Base-by-base conservation (phyloP, 1,140 invertebrate genomes). In the Drosophila cardini region DNA sequence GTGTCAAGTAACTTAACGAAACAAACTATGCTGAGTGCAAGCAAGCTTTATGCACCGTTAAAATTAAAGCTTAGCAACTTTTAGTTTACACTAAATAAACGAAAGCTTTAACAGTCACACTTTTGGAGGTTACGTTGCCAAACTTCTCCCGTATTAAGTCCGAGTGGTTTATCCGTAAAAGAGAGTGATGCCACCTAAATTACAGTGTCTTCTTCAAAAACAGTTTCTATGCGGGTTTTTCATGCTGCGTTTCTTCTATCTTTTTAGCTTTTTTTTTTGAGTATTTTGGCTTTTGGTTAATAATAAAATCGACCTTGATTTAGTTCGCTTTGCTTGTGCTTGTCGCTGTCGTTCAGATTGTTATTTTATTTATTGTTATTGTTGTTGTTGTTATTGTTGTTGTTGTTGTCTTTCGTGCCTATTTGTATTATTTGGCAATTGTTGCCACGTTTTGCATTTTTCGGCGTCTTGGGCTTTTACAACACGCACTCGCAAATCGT, bases 341-440 rank as follows among this genome's bases (percentile, higher is more conserved):
- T 30, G 36, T 18, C 16, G 34, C 26, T 57, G 26, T 26, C 21
- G 21, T 26, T 26, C 21, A 26, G 21, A 26, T 26, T 26, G 21
- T 26, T 26, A 26, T 26, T 26, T 26, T 26, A 26, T 26, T 26
- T 26, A 26, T 26, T 26, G 26, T 60, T 65, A 60, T 78, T 62
- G 57, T 63, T 64, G 40, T 56, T 40, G n/a, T 73, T 65, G 63
- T 36, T 60, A 36, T 65, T 72, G 42, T 55, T 62, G 10, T 46
- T 43, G 65, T 78, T 78, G 70, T 62, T 68, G 61, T 67, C 72
- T 69, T 85, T 60, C 80, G 76, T 78, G 70, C 65, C 62, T 81
- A 81, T 82, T 87, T 87, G 74, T 69, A 72, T 76, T 83, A 87
- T 86, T 85, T 83, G 53, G 83, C 79, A 85, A 86, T 76, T 78